Base-by-base conservation (phyloP, 1,140 invertebrate genomes). In the Venustaconcha ellipsiformis region DNA sequence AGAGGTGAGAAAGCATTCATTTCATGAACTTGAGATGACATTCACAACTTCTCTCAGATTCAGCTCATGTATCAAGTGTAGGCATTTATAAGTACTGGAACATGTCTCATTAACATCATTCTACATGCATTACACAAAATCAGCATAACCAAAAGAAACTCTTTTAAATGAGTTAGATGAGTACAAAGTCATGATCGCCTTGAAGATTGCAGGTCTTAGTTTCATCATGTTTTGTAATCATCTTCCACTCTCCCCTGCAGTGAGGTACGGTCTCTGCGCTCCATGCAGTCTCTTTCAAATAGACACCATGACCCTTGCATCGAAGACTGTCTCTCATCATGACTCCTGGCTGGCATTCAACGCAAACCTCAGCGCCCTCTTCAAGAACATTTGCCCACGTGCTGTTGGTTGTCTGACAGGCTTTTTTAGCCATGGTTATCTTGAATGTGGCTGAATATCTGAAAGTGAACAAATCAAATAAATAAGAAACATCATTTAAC, bases 241-340 rank as follows among this genome's bases (percentile, higher is more conserved):
- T 82, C 76, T 82, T 78, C 88, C 88, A 89, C 63, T 82, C 77
- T 15, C 88, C 88, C 67, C 84, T 83, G 74, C 88, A 89, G 76
- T 88, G 83, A 14, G 76, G 79, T 1, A 86, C 87, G 26, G 83
- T 79, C 15, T 88, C 81, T 8, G 88, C 87, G 59, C 83, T 85
- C 88, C 88, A 89, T 59, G 81, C 74, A 0, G 88, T 89, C 12
- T 79, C 63, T 57, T 83, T 23, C 37, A 79, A 57, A 60, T 70
- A 80, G 12, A 88, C 86, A 6, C 88, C 88, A 55, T 89, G 88
- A 55, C 88, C 88, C 18, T 82, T 78, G 67, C 88, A 89, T n/a
- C 88, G 80, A 26, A 87, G 87, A 15, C 87, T 80, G 5, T 86
- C 74, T 59, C 83, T 83, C 72, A 84, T 80, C 87, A 88, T 88